phyloP scores from a whole-genome alignment of 2,797 vertebrate genomes.

The Sebastolobus altivelis region DNA sequence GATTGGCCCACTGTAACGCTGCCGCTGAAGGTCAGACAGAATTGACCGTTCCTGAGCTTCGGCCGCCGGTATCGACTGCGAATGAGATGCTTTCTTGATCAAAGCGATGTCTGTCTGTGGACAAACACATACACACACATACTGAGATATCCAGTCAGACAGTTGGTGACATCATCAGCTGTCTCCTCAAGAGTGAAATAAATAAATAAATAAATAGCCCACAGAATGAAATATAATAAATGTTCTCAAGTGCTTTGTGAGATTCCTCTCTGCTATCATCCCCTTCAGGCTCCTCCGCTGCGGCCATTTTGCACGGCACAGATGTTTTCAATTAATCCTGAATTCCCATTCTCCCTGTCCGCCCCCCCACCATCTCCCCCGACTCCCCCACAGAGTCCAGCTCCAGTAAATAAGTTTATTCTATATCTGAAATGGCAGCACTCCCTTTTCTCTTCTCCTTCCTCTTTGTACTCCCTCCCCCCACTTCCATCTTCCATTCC shows the following conservation, averaged over 20 bases:
- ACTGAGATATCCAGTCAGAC: conserved; percentile 23
- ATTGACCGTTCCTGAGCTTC: conserved; percentile 79
- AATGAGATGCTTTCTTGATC: conserved; percentile 80
- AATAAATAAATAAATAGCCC: conserved; percentile 37
- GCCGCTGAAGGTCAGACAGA: conserved; percentile 84
- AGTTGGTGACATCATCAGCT: conserved; percentile 61
- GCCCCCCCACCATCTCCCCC: conserved; percentile 32
- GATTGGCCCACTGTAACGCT: conserved; percentile 74
- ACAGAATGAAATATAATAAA: conserved; percentile 47
- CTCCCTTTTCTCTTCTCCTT: conserved; percentile 47
- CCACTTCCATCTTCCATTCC: conserved; percentile 16
- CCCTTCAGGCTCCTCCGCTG: conserved; percentile 61
- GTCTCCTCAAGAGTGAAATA: conserved; percentile 36
- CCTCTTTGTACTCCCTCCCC: conserved; percentile 31
- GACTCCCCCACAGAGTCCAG: conserved; percentile 52
- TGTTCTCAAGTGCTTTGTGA: conserved; percentile 70
- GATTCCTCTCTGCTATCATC: conserved; percentile 66
- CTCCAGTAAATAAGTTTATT: conserved; percentile 77
- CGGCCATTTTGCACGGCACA: conserved; percentile 72
- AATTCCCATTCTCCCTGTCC: conserved; percentile 70
- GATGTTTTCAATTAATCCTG: conserved; percentile 86
- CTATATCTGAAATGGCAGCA: conserved; percentile 69
- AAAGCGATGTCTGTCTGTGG: conserved; percentile 60
- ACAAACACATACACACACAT: conserved; percentile 36
- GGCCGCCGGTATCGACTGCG: conserved; percentile 75